Conservation (phyloP, 2,113 vertebrate species). For the Mobula hypostoma region DNA sequence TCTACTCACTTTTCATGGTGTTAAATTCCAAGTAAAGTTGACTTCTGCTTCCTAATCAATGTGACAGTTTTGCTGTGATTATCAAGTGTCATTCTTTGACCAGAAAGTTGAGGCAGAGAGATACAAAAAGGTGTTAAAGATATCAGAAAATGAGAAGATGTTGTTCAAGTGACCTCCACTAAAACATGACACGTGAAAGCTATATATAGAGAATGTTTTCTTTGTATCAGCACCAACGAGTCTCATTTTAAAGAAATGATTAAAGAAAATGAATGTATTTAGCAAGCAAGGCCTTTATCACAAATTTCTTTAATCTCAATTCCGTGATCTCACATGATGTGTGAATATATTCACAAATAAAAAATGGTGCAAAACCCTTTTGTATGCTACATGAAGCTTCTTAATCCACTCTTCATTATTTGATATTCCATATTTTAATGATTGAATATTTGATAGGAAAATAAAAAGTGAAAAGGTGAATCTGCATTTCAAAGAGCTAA, state of each 20-base stretch:
- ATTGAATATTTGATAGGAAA: not conserved
- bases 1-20: not conserved
- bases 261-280: not conserved
- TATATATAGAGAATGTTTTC: not conserved
- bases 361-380: not conserved
- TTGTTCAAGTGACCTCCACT: not conserved
- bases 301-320: conserved; percentile 2
- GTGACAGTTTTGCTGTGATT: not conserved
- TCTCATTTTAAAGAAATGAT: not conserved
- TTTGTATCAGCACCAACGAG: not conserved
- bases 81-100: not conserved
- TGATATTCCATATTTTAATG: not conserved
- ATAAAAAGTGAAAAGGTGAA: not conserved
- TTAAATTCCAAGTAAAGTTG: not conserved
- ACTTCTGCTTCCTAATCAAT: not conserved
- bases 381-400: not conserved
- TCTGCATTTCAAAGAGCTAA: conserved; percentile 17
- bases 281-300: not conserved
- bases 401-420: not conserved
- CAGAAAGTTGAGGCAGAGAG: not conserved
- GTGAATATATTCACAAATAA: not conserved
- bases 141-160: not conserved
- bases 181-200: not conserved
- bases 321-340: not conserved
- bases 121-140: not conserved